These are phyloP conservation scores for Drosophila eohydei DNA, from an alignment of 2,888 invertebrate genomes.

Conservation along the genomic window DNA sequence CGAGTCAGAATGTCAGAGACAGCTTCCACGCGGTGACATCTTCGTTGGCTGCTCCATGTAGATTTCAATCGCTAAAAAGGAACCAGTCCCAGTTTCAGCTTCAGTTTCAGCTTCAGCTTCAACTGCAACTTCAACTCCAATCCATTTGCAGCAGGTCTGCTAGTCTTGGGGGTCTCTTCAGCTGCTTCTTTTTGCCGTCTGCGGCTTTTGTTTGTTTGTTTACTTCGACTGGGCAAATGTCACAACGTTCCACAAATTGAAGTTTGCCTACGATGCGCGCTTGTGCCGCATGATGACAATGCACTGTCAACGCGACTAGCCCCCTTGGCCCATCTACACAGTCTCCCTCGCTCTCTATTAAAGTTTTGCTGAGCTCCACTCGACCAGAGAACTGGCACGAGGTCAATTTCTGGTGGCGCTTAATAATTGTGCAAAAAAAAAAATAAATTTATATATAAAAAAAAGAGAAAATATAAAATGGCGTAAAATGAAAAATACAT, in stretches of 20 bases:
- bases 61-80: conserved; percentile 34
- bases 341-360: neutral
- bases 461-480: conserved; percentile 1
- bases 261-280: conserved; percentile 29
- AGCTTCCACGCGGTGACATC: conserved; percentile 45
- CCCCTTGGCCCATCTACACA: conserved; percentile 1
- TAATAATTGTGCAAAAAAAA: conserved; percentile 56
- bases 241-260: conserved; percentile 64
- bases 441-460: conserved; percentile 6
- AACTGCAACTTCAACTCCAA: neutral
- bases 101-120: neutral
- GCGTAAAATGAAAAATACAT: conserved; percentile 6
- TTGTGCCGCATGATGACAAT: conserved; percentile 31
- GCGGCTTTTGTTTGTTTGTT: conserved; percentile 41
- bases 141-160: neutral
- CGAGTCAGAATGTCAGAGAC: conserved; percentile 35
- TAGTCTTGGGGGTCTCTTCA: conserved; percentile 3
- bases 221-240: conserved; percentile 52
- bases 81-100: conserved; percentile 4
- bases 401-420: conserved; percentile 72
- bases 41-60: conserved; percentile 34
- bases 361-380: conserved; percentile 37
- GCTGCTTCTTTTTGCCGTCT: neutral
- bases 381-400: conserved; percentile 54
- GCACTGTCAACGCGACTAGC: conserved; percentile 37